Evolutionary conservation across 2,888 invertebrate species (phyloP), one percentile per base, ranked within the genome.

Genomic region (Drosophila nigritarsus): DNA sequence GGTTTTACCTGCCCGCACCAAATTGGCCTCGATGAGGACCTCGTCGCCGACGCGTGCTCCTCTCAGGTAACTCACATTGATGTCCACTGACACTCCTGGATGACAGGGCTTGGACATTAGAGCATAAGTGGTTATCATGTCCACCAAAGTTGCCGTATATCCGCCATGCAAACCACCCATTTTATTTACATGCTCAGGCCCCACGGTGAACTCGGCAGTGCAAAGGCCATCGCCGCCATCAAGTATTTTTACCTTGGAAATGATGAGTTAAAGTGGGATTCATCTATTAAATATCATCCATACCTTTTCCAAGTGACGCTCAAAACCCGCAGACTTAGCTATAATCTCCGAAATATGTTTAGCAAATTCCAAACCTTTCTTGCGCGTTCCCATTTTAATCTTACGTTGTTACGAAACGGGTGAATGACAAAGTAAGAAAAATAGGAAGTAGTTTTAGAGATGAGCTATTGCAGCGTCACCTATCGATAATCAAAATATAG

Each of bases 101-200:
- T 94, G 94, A 9, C 94, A 94, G 50, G 93, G 94, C 84, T 95
- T 94, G 0, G 96, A 95, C 90, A 96, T 94, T 4, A 98, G 91
- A 0, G 97, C 98, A 90, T 96, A 95, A 0, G 96, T 96, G 4
- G 98, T 97, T 24, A 98, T 92, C 62, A 94, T 93, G 90, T 97
- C 97, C 18, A 92, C 83, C 24, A 98, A 91, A 0, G 97, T 96
- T 6, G 97, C 96, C 7, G 96, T 96, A 84, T 97, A 95, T 18
- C 97, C 98, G 6, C 98, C 98, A 90, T 98, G 98, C 2, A 98
- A 92, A 0, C 95, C 95, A 1, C 97, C 97, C 6, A 94, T 95
- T 32, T 94, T 92, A 92, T 98, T 98, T 2, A 96, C 92, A 90
- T 97, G 96, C 77, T 96, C 96, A 1, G 95, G 94, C 0, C 94